A percentile compares a stretch with the other conserved stretches of the same genome.
These are phyloP conservation scores for Choristoneura fumiferana DNA, from an alignment of 1,140 invertebrate species.

Conservation along the genomic window DNA sequence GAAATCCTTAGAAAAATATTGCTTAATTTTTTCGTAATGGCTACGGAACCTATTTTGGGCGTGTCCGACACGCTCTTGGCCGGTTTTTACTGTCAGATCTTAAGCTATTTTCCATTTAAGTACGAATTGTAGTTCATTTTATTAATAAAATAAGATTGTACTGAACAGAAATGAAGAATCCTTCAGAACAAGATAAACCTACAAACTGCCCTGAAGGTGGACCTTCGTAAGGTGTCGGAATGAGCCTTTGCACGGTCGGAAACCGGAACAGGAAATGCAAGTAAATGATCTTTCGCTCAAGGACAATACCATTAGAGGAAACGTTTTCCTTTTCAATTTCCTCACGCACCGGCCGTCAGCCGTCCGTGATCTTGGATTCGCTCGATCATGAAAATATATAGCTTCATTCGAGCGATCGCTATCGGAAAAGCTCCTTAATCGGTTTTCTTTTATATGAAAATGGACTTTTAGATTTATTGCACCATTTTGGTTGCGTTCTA, in stretches of 20 bases:
- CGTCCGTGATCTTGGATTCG: constrained; percentile 67
- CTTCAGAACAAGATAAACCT: too few relatives aligned
- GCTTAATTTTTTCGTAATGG: too few relatives aligned
- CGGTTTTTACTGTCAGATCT: too few relatives aligned
- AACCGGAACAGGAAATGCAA: constrained; percentile 37
- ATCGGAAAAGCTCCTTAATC: constrained; percentile 76
- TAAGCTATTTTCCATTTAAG: too few relatives aligned
- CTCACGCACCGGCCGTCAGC: constrained; percentile 68
- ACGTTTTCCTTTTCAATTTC: constrained; percentile 70
- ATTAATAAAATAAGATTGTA: too few relatives aligned
- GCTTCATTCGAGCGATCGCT: constrained; percentile 73
- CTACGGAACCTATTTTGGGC: too few relatives aligned
- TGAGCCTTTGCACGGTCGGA: constrained; percentile 6
- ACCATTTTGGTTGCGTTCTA: constrained; percentile 66
- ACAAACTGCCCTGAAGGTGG: too few relatives aligned
- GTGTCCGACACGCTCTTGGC: too few relatives aligned
- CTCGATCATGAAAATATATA: constrained; percentile 77
- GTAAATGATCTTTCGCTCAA: constrained; percentile 48
- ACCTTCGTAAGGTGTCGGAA: neutral
- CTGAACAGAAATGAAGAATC: too few relatives aligned
- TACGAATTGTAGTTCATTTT: too few relatives aligned
- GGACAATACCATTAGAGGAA: constrained; percentile 61
- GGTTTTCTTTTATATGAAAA: constrained; percentile 78
- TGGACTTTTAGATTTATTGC: constrained; percentile 75
- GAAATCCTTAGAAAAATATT: too few relatives aligned